These are phyloP conservation scores for Drosophila setosimentum DNA, from an alignment of 2,888 invertebrate species.

Conservation along the genomic window DNA sequence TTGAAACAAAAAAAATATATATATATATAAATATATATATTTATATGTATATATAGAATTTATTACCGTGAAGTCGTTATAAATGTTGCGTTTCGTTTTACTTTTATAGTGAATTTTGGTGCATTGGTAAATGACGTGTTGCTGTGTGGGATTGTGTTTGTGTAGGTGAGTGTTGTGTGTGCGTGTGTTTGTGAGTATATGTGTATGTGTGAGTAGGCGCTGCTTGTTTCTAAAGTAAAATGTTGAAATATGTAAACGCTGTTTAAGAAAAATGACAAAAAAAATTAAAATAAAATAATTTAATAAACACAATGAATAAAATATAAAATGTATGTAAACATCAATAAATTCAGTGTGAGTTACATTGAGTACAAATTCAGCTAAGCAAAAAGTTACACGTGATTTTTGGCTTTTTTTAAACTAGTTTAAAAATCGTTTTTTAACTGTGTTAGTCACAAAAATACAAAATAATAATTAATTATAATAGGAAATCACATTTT, in stretches of 20 bases:
- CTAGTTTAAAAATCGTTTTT: slow-evolving; percentile 38
- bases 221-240: slow-evolving; percentile 69
- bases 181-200: slow-evolving; percentile 26
- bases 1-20: slow-evolving; percentile 32
- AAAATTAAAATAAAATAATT: slow-evolving; percentile 25
- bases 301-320: slow-evolving; percentile 46
- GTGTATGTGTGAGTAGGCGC: slow-evolving; percentile 62
- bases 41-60: slow-evolving; percentile 35
- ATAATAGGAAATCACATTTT: slow-evolving; percentile 21
- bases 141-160: slow-evolving; percentile 33
- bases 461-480: slow-evolving; percentile 19
- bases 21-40: slow-evolving; percentile 31
- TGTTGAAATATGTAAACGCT: slow-evolving; percentile 41
- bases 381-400: slow-evolving; percentile 62
- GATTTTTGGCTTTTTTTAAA: slow-evolving; percentile 29
- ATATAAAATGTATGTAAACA: slow-evolving; percentile 33
- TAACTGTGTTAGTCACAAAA: slow-evolving; percentile 56
- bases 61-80: slow-evolving; percentile 59
- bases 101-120: slow-evolving; percentile 48
- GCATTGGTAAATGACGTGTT: slow-evolving; percentile 39
- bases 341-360: slow-evolving; percentile 48
- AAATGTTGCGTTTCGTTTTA: slow-evolving; percentile 52
- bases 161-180: slow-evolving; percentile 12
- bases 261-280: slow-evolving; percentile 33
- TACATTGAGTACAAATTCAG: slow-evolving; percentile 52